phyloP scores from a whole-genome alignment of 23 tunicate species.

The Trididemnum clinides region DNA sequence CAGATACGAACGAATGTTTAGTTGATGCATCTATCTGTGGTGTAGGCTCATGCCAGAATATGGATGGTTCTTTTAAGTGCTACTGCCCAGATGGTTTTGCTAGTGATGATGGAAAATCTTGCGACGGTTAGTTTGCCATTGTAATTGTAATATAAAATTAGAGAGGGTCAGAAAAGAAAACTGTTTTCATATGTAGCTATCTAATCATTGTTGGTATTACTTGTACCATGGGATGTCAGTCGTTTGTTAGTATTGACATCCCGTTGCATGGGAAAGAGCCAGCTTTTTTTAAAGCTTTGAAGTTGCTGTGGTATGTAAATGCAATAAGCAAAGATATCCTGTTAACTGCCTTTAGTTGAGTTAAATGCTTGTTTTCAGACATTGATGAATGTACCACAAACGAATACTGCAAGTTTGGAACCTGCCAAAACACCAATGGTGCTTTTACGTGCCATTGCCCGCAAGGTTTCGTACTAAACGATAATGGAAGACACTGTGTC shows the following conservation, averaged over 20 bases:
- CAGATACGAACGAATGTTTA: conserved; percentile 84
- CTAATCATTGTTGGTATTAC: no score
- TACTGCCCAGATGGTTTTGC: conserved; percentile 92
- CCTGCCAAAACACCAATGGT: conserved; percentile 86
- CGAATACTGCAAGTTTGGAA: conserved; percentile 57
- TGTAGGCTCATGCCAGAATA: conserved; percentile 91
- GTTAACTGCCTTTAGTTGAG: no score
- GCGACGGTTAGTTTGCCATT: conserved; percentile 77
- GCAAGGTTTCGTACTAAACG: conserved; percentile 54
- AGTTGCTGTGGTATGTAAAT: no score
- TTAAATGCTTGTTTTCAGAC: conserved; percentile 14
- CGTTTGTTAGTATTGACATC: no score
- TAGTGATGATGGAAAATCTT: conserved; percentile 57
- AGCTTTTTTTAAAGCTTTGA: no score
- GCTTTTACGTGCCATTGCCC: conserved; percentile 81
- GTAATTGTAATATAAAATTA: no score
- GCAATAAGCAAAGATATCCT: no score
- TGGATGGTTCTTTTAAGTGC: conserved; percentile 94
- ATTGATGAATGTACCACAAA: background rate
- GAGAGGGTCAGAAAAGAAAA: no score
- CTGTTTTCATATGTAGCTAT: no score
- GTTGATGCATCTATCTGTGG: conserved; percentile 66
- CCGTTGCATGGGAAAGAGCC: background rate
- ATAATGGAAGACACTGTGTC: conserved; percentile 12
- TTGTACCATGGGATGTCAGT: no score